Evolutionary conservation across 2,888 invertebrate genomes (phyloP), one percentile per base, ranked within the genome.

Genomic region (Meliscaeva auricollis): DNA sequence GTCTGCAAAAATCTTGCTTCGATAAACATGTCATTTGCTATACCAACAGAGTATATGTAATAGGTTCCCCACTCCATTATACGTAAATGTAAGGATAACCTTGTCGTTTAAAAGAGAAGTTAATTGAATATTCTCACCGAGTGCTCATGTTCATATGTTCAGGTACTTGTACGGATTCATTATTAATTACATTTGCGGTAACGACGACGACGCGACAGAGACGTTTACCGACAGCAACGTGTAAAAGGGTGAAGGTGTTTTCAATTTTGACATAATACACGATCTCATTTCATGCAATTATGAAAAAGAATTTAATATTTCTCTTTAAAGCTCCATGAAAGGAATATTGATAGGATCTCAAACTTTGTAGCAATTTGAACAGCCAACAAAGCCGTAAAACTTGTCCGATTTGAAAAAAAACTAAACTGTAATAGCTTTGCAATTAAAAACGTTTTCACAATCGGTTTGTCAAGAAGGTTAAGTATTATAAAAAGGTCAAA

Each of bases 181-280:
- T 69, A 50, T 69, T 69, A 68, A 76, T 76, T 58, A 60, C 30
- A 76, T 68, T 66, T 48, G 32, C 15, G 9, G 32, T 64, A 20
- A 48, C 7, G 11, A n/a, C 2, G 30, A 17, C 7, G 54, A 41
- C 8, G 9, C 7, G 54, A 41, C 8, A 5, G 1, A 11, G 74
- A 30, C 26, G 46, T 54, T 35, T 7, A 11, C 8, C 9, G 11
- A 44, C 15, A 26, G 26, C 41, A 5, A 30, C 9, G 5, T 38
- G 8, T 9, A 8, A 11, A 38, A 38, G 38, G 38, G 5, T 38
- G 38, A 38, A 38, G 13, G 38, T 38, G 38, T 38, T 38, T 38
- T 38, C 13, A 9, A 3, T 38, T 38, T 38, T 13, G 6, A 38
- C 7, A 38, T 38, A 3, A 9, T n/a, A 38, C 9, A 9, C 38